These are phyloP conservation scores for Tubulanus polymorphus DNA, from an alignment of 2,888 invertebrate genomes.

Conservation along the genomic window DNA sequence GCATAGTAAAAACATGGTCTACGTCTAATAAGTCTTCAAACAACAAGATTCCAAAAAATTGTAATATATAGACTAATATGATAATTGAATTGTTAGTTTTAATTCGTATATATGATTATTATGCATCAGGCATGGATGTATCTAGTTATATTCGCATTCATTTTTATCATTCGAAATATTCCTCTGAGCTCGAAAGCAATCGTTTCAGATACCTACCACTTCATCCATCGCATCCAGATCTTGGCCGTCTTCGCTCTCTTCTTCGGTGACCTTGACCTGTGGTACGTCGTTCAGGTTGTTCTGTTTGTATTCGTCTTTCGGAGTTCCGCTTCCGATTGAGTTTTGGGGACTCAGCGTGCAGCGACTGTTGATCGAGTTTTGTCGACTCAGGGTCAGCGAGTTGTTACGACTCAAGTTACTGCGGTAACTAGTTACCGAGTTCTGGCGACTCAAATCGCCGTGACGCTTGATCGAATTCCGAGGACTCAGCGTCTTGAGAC, in stretches of 20 bases:
- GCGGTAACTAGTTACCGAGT: conserved; percentile 34
- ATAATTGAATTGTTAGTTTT: too few species aligned
- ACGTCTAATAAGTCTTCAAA: too few species aligned
- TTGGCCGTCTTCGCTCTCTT: conserved; percentile 22
- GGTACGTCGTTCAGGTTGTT: conserved; percentile 35
- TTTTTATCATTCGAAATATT: too few species aligned
- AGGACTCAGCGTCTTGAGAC: conserved; percentile 42
- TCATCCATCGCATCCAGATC: conserved; percentile 48
- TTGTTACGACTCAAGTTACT: neutral
- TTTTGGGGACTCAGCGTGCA: conserved; percentile 36
- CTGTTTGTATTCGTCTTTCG: conserved; percentile 45
- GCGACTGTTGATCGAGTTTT: conserved; percentile 27
- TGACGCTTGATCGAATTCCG: conserved; percentile 39
- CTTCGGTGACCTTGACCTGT: conserved; percentile 23
- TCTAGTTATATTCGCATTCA: too few species aligned
- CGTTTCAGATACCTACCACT: conserved; percentile 32
- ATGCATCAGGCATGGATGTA: too few species aligned
- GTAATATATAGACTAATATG: too few species aligned
- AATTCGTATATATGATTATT: too few species aligned
- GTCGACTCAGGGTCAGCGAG: conserved; percentile 2
- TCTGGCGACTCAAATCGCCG: conserved; percentile 43
- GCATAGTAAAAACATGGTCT: too few species aligned
- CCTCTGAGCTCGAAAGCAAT: neutral
- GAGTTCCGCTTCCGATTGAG: conserved; percentile 37
- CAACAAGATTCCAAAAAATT: too few species aligned